These are phyloP conservation scores for Ginglymostoma cirratum DNA, from an alignment of 2,113 vertebrate genomes.

Conservation along the genomic window DNA sequence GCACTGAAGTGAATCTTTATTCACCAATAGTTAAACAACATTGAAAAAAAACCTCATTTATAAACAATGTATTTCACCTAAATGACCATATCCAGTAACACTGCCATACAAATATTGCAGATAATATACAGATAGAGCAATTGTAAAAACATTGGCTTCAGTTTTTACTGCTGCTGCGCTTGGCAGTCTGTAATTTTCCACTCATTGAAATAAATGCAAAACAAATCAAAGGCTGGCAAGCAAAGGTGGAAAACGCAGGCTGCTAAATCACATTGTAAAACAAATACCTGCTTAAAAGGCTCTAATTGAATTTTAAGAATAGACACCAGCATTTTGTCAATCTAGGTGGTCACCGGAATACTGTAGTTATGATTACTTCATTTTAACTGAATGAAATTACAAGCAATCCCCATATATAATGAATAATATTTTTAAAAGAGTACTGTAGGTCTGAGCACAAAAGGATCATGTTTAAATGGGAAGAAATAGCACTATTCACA, in stretches of 20 bases:
- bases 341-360: background rate
- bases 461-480: background rate
- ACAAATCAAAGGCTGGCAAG: background rate
- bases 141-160: background rate
- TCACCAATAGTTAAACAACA: background rate
- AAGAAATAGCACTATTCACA: background rate
- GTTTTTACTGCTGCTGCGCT: slow-evolving; percentile 1
- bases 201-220: background rate
- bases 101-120: background rate
- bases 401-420: background rate
- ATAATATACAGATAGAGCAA: background rate
- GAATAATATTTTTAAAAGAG: background rate
- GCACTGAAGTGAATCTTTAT: background rate
- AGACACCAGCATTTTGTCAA: background rate
- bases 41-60: slow-evolving; percentile 5
- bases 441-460: background rate
- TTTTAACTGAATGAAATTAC: background rate
- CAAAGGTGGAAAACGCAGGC: slow-evolving; percentile 12
- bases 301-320: background rate
- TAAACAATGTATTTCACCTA: background rate
- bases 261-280: background rate
- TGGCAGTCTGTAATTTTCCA: slow-evolving; percentile 12
- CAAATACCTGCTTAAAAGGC: background rate
- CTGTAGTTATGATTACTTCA: background rate
- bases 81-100: background rate